These are phyloP conservation scores for Spongia lamella DNA, from an alignment of 37 sponge, comb jelly and placozoan genomes.

Conservation along the genomic window DNA sequence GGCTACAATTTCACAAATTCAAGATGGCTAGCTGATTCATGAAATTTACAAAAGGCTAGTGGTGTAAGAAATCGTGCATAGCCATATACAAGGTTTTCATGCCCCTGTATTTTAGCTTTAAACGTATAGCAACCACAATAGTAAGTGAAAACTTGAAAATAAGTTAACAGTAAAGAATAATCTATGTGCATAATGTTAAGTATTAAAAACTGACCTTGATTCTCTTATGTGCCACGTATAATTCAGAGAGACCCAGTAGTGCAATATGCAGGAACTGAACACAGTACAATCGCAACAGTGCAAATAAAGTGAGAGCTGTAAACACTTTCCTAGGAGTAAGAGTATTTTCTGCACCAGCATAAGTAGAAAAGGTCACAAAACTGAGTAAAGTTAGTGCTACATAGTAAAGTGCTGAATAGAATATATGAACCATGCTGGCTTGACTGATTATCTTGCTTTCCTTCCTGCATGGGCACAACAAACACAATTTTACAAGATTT, in stretches of 20 bases:
- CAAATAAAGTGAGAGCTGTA: constrained; percentile 18
- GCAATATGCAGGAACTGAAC: constrained; percentile 1
- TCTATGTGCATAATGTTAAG: too few relatives aligned
- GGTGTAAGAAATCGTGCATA: too few relatives aligned
- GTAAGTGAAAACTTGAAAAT: too few relatives aligned
- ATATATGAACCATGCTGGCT: constrained; percentile 13
- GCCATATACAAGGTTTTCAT: too few relatives aligned
- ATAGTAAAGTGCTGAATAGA: constrained; percentile 1
- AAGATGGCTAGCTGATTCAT: too few relatives aligned
- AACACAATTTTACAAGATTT: too few relatives aligned
- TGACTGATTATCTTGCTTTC: constrained; percentile 20
- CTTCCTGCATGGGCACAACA: constrained; percentile 8
- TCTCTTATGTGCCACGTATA: constrained; percentile 38
- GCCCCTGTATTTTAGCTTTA: too few relatives aligned
- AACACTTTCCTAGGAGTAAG: constrained; percentile 37
- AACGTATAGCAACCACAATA: too few relatives aligned
- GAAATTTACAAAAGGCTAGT: too few relatives aligned
- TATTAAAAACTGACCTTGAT: constrained; percentile 36
- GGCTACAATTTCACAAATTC: too few relatives aligned
- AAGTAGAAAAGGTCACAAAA: constrained; percentile 25
- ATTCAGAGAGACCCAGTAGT: constrained; percentile 16
- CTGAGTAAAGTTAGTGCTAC: constrained; percentile 9
- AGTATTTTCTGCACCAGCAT: constrained; percentile 24
- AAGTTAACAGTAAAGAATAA: too few relatives aligned
- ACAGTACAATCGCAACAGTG: not conserved